Evolutionary conservation across 1,140 invertebrate genomes (phyloP).

Genomic region (Drosophila setifemur): DNA sequence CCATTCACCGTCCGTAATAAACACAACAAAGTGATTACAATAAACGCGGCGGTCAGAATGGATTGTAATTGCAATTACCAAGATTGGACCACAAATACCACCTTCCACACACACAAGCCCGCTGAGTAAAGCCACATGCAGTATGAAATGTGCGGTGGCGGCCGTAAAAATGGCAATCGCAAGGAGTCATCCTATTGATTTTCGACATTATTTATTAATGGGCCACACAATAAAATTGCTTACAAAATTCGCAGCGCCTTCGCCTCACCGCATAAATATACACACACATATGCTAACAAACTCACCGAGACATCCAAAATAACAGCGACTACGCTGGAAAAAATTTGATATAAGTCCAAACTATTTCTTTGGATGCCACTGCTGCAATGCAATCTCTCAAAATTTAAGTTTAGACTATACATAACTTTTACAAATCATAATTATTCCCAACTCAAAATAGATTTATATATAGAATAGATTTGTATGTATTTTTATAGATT

Average conservation of each 20-base stretch:
- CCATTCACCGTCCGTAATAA: slow-evolving; percentile 49
- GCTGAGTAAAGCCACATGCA: slow-evolving; percentile 18
- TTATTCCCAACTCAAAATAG: no score
- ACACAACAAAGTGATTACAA: slow-evolving; percentile 67
- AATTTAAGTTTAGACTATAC: no score
- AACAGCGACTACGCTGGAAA: background rate
- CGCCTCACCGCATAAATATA: slow-evolving; percentile 20
- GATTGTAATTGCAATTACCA: slow-evolving; percentile 69
- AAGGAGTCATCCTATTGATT: slow-evolving; percentile 70
- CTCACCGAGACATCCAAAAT: slow-evolving; percentile 4
- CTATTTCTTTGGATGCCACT: no score
- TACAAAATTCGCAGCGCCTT: slow-evolving; percentile 41
- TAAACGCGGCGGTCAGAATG: slow-evolving; percentile 19
- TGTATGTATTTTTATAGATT: no score
- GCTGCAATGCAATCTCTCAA: no score
- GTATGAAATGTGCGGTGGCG: slow-evolving; percentile 46
- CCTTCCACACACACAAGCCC: slow-evolving; percentile 1
- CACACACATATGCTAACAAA: slow-evolving; percentile 27
- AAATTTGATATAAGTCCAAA: no score
- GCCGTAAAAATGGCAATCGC: slow-evolving; percentile 41
- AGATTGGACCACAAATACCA: slow-evolving; percentile 55
- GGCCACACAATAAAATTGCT: slow-evolving; percentile 42
- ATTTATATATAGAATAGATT: no score
- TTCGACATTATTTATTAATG: slow-evolving; percentile 71
- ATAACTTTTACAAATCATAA: no score